phyloP scores from a whole-genome alignment of 1,140 invertebrate genomes.

The Parapsyche elsis region DNA sequence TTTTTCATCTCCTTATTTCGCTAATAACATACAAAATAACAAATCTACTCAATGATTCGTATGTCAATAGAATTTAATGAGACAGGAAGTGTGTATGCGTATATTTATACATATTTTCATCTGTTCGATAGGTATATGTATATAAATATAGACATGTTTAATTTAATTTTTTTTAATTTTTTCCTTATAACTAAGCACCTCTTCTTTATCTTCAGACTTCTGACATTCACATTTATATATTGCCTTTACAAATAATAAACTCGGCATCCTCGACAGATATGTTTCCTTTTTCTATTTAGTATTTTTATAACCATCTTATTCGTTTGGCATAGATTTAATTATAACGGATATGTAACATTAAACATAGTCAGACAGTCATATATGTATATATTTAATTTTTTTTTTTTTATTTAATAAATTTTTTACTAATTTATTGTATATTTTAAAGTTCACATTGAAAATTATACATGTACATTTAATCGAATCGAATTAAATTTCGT shows the following conservation, averaged over 20 bases:
- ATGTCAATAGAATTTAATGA: conserved; percentile 30
- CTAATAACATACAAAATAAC: conserved; percentile 50
- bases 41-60: conserved; percentile 46
- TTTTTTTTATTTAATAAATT: background rate
- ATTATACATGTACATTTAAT: conserved; percentile 20
- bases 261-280: background rate
- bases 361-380: conserved; percentile 29
- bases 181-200: conserved; percentile 37
- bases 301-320: background rate
- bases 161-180: conserved; percentile 4
- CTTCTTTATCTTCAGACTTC: conserved; percentile 21
- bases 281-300: background rate
- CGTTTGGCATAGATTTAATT: conserved; percentile 21
- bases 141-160: conserved; percentile 24
- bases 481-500: background rate
- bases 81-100: conserved; percentile 26
- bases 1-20: conserved; percentile 24
- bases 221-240: conserved; percentile 8
- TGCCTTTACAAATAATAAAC: background rate
- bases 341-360: conserved; percentile 29
- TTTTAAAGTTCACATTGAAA: conserved; percentile 8
- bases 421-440: conserved; percentile 15
- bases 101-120: background rate
- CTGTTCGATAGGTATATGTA: background rate
- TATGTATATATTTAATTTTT: background rate